Evolutionary conservation across 2,113 vertebrate genomes (phyloP).

Genomic region (Caranx melampygus): DNA sequence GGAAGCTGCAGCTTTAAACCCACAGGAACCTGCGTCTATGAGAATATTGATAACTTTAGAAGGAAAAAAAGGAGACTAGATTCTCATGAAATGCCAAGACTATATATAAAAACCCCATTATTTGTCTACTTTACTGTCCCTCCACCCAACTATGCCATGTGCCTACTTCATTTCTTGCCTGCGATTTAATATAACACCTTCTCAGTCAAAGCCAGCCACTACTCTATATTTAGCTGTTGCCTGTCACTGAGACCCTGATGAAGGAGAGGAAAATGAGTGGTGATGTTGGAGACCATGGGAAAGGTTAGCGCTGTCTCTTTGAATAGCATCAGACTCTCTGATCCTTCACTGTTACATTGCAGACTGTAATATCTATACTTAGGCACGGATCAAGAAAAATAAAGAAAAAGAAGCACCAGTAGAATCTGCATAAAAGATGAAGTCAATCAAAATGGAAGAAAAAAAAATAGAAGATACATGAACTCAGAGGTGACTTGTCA

Average conservation of each 20-base stretch:
- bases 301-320: conserved; percentile 66
- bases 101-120: not conserved
- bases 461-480: not conserved
- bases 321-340: conserved; percentile 59
- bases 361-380: conserved; percentile 62
- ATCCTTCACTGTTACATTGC: conserved; percentile 59
- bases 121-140: not conserved
- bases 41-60: conserved; percentile 21
- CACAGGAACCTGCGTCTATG: conserved; percentile 19
- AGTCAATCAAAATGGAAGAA: conserved; percentile 19
- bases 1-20: conserved; percentile 25
- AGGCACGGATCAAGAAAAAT: conserved; percentile 10
- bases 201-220: conserved; percentile 35
- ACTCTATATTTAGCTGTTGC: conserved; percentile 70
- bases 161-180: conserved; percentile 6
- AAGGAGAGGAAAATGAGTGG: conserved; percentile 63
- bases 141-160: not conserved
- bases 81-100: conserved; percentile 5
- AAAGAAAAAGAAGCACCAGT: not conserved
- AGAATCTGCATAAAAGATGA: conserved; percentile 31
- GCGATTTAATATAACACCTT: conserved; percentile 45
- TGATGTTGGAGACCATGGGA: conserved; percentile 60
- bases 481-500: conserved; percentile 27
- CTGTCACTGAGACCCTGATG: conserved; percentile 66
- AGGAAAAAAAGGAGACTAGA: not conserved